Percentiles rank a stretch among this genome's conserved stretches.
These are phyloP conservation scores for Eucidaris tribuloides DNA, from an alignment of 35 echinoderm and acorn worm genomes.

Conservation along the genomic window DNA sequence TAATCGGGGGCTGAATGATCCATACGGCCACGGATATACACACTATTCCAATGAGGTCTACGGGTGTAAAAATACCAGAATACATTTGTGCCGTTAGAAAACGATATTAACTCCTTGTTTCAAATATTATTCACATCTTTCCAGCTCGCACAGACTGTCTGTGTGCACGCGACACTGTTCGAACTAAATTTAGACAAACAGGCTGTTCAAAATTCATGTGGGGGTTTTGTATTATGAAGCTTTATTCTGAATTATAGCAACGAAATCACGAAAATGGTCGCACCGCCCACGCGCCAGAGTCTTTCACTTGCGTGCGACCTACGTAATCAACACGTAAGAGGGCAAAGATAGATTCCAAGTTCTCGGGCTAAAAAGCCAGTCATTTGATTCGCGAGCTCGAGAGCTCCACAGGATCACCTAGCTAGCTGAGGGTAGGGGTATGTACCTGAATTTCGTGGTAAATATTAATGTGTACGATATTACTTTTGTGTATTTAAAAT, in stretches of 20 bases:
- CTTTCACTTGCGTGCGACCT: conserved; percentile 51
- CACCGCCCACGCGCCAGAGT: conserved; percentile 61
- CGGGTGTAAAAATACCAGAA: conserved; percentile 4
- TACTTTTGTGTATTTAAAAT: not conserved
- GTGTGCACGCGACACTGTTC: conserved; percentile 23
- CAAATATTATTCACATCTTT: conserved; percentile 10
- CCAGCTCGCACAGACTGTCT: not conserved
- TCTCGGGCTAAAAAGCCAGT: conserved; percentile 8
- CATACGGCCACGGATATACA: conserved; percentile 16
- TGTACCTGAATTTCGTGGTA: not conserved
- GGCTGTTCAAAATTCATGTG: conserved; percentile 61
- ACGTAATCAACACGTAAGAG: conserved; percentile 81
- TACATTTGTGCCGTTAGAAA: conserved; percentile 23
- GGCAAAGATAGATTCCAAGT: conserved; percentile 33
- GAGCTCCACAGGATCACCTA: not conserved
- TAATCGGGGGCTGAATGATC: conserved; percentile 24
- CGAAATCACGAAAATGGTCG: conserved; percentile 50
- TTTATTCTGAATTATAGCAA: conserved; percentile 57
- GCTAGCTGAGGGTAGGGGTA: not conserved
- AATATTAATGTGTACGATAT: not conserved
- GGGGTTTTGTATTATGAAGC: conserved; percentile 53
- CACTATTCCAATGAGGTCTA: conserved; percentile 31
- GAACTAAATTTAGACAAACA: conserved; percentile 60
- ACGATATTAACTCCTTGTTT: conserved; percentile 18
- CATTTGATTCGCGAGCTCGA: conserved; percentile 11